A percentile compares a stretch with the other conserved stretches of the same genome.
phyloP scores from a whole-genome alignment of 2,113 vertebrate genomes.

The Axis porcinus region DNA sequence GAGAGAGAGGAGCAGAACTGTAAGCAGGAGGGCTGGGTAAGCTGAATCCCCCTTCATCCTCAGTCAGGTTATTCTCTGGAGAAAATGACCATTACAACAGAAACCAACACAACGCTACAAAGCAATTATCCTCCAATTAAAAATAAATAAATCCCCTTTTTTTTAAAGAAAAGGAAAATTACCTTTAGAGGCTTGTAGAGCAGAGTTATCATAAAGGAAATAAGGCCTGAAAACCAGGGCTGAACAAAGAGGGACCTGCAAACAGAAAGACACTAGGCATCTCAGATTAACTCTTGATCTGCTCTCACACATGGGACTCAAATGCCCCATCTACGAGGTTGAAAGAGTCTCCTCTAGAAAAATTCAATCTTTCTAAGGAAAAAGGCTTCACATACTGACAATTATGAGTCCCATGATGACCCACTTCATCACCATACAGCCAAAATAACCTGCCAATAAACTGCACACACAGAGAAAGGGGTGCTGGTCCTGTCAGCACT shows the following conservation, averaged over 20 bases:
- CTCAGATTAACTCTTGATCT: neutral
- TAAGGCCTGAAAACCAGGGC: neutral
- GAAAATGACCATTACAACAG: neutral
- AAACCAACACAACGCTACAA: neutral
- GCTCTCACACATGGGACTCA: neutral
- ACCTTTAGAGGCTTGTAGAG: neutral
- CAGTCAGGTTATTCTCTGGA: neutral
- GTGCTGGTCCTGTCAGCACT: neutral
- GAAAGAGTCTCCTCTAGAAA: neutral
- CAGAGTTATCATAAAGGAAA: neutral
- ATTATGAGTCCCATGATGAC: neutral
- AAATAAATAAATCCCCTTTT: neutral
- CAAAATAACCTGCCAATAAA: neutral
- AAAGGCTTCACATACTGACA: neutral
- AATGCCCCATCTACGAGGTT: neutral
- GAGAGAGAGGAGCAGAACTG: too few species aligned
- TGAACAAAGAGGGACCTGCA: neutral
- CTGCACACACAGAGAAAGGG: neutral
- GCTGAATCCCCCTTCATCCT: neutral
- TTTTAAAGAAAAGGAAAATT: neutral
- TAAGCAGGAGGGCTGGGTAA: neutral
- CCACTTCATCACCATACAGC: neutral
- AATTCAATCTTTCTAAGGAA: neutral
- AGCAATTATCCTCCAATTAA: neutral
- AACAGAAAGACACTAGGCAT: neutral